These are phyloP conservation scores for Hylaeus anthracinus DNA, from an alignment of 1,140 invertebrate species.

Conservation along the genomic window DNA sequence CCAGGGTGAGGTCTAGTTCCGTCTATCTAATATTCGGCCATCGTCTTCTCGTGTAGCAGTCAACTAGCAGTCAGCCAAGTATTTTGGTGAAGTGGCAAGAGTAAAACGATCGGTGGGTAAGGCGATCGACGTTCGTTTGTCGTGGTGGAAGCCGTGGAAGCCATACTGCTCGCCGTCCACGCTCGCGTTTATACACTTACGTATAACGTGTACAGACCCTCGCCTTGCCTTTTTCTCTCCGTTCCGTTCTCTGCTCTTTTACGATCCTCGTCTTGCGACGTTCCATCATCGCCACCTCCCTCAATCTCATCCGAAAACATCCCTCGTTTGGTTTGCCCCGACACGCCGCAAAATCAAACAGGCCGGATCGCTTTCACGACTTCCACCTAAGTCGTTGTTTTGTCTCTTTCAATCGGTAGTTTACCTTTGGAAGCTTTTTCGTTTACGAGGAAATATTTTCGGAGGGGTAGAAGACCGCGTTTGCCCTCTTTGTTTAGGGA, in stretches of 20 bases:
- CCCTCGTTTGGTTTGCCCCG: not conserved
- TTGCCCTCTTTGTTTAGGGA: too few relatives aligned
- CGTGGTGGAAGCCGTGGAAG: conserved; percentile 77
- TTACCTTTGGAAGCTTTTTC: too few relatives aligned
- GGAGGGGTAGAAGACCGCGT: too few relatives aligned
- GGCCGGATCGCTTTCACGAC: not conserved
- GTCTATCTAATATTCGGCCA: too few relatives aligned
- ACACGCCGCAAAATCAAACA: not conserved
- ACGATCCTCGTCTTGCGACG: not conserved
- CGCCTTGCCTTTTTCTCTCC: conserved; percentile 45
- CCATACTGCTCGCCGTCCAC: conserved; percentile 65
- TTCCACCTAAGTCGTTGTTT: too few relatives aligned
- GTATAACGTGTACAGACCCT: conserved; percentile 26
- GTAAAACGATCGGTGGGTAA: conserved; percentile 79
- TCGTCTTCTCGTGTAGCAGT: too few relatives aligned
- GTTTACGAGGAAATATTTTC: too few relatives aligned
- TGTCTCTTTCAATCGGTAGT: too few relatives aligned
- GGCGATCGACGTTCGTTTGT: conserved; percentile 80
- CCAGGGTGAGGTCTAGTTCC: too few relatives aligned
- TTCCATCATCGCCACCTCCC: not conserved
- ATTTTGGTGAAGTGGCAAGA: conserved; percentile 69
- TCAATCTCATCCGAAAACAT: not conserved
- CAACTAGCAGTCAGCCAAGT: conserved; percentile 41
- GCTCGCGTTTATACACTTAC: conserved; percentile 54
- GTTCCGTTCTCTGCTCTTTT: not conserved